Evolutionary conservation across 92 coral and sea anemone species (phyloP).

Genomic region (Muricea muricata): DNA sequence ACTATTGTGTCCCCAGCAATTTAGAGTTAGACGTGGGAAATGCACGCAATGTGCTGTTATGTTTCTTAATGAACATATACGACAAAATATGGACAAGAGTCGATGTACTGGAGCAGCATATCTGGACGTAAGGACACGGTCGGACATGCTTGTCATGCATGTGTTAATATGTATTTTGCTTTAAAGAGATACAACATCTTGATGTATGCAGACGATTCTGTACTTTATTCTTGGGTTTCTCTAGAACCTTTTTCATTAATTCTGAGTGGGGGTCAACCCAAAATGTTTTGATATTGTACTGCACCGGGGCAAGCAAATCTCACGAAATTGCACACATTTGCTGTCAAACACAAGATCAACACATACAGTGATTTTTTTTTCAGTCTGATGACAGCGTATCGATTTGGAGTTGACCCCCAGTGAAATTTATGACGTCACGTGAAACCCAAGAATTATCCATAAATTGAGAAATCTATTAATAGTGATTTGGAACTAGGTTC

Average conservation of each 20-base stretch:
- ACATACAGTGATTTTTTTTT: no score
- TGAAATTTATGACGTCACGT: no score
- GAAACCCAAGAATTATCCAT: no score
- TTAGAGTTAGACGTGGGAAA: background rate
- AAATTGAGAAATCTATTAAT: background rate
- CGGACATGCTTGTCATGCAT: background rate
- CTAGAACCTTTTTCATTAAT: no score
- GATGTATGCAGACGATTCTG: background rate
- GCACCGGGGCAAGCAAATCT: no score
- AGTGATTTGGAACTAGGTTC: background rate
- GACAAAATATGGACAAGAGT: conserved; percentile 1
- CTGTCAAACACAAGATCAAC: no score
- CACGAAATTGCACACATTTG: no score
- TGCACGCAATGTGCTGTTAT: background rate
- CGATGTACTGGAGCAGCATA: background rate
- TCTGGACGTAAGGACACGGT: background rate
- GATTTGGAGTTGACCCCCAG: no score
- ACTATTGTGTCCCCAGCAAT: background rate
- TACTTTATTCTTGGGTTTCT: background rate
- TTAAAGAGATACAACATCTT: background rate
- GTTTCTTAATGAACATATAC: background rate
- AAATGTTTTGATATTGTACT: no score
- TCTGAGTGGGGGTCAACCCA: no score
- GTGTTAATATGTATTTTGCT: background rate
- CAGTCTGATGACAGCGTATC: no score